These are phyloP conservation scores for Sycophila texana DNA, from an alignment of 2,888 invertebrate species.

Conservation along the genomic window DNA sequence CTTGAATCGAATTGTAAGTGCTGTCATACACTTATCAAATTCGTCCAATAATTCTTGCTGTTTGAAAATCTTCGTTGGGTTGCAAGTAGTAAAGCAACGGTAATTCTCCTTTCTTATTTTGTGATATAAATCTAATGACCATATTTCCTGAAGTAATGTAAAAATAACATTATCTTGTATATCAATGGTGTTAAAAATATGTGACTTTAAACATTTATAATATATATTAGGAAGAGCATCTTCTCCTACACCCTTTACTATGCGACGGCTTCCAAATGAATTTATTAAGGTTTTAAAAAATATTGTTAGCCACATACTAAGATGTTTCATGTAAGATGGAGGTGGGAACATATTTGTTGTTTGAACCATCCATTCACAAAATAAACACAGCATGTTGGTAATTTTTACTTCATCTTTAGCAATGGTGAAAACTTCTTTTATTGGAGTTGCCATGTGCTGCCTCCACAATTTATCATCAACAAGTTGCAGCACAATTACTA, in stretches of 20 bases:
- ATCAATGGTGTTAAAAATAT: constrained; percentile 36
- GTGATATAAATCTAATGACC: constrained; percentile 63
- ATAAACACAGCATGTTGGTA: constrained; percentile 78
- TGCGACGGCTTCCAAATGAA: constrained; percentile 76
- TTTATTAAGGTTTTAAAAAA: constrained; percentile 81
- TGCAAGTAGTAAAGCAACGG: not conserved
- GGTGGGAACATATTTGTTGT: constrained; percentile 72
- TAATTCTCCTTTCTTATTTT: constrained; percentile 79
- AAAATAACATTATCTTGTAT: constrained; percentile 70
- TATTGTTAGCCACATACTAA: constrained; percentile 82
- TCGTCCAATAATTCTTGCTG: not conserved
- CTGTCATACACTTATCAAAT: not conserved
- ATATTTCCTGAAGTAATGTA: constrained; percentile 66
- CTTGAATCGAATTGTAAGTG: constrained; percentile 13
- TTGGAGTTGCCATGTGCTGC: constrained; percentile 30
- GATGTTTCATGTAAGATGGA: constrained; percentile 78
- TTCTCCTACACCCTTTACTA: constrained; percentile 80
- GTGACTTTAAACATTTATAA: constrained; percentile 59
- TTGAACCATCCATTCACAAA: constrained; percentile 83
- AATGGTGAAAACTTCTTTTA: constrained; percentile 8
- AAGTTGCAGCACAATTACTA: constrained; percentile 80
- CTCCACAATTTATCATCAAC: constrained; percentile 68
- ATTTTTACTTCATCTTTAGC: constrained; percentile 68
- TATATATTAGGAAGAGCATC: constrained; percentile 81
- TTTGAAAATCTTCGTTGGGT: not conserved